These are phyloP conservation scores for Lepisosteus osseus DNA, from an alignment of 2,113 vertebrate genomes.

Conservation along the genomic window DNA sequence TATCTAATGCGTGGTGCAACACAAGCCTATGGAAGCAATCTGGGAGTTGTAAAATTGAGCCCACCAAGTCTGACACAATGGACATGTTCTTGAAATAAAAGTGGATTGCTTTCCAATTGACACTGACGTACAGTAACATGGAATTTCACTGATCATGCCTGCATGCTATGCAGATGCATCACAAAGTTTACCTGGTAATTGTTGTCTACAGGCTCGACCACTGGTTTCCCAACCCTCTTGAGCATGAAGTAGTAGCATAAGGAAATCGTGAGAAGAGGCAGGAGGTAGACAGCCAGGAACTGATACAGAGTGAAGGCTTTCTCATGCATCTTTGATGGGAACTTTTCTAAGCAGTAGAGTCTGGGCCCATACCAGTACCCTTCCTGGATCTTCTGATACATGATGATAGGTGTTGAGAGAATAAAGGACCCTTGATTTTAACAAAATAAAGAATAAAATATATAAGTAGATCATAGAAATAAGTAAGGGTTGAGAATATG, in stretches of 20 bases:
- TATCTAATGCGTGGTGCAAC: too few species aligned
- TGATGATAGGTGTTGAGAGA: constrained; percentile 68
- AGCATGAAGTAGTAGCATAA: constrained; percentile 77
- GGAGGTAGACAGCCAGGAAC: constrained; percentile 72
- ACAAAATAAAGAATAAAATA: constrained; percentile 8
- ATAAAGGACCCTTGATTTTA: constrained; percentile 66
- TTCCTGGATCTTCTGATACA: constrained; percentile 72
- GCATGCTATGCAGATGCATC: not conserved
- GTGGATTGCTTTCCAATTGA: too few species aligned
- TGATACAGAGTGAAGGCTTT: constrained; percentile 75
- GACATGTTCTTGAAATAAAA: too few species aligned
- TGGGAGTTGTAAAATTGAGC: too few species aligned
- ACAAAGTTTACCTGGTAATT: constrained; percentile 66
- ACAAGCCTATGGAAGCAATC: too few species aligned
- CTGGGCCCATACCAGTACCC: constrained; percentile 75
- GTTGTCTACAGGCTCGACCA: constrained; percentile 71
- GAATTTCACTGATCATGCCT: not conserved
- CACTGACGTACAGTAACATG: too few species aligned
- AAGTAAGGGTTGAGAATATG: not conserved
- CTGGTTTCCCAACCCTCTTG: constrained; percentile 71
- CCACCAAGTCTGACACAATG: too few species aligned
- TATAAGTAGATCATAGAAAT: not conserved
- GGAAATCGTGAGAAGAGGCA: constrained; percentile 70
- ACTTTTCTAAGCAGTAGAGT: constrained; percentile 73
- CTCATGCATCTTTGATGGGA: constrained; percentile 71